Conservation (phyloP, 2,113 vertebrate genomes). For the Ursus arctos region DNA sequence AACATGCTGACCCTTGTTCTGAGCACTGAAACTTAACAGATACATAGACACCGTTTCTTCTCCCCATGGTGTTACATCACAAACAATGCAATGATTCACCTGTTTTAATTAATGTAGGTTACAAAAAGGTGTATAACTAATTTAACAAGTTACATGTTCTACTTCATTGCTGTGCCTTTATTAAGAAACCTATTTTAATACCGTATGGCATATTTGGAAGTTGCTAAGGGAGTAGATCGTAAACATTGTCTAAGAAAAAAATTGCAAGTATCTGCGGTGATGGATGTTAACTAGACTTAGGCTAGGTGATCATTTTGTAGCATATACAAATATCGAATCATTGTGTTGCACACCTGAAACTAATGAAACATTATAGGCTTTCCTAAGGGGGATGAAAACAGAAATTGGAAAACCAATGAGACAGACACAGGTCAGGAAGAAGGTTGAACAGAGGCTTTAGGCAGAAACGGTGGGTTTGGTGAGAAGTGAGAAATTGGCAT, state of each 20-base stretch:
- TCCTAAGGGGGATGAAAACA: accelerated
- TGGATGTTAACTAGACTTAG: background rate
- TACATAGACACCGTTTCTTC: background rate
- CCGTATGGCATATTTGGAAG: background rate
- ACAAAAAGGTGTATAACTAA: background rate
- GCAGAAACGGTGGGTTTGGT: background rate
- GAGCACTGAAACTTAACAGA: background rate
- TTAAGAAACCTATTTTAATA: background rate
- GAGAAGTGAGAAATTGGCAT: background rate
- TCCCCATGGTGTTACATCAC: too few relatives aligned
- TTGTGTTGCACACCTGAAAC: too few relatives aligned
- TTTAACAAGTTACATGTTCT: background rate
- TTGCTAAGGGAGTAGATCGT: background rate
- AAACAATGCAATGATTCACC: background rate
- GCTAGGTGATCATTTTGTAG: background rate
- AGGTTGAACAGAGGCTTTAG: background rate
- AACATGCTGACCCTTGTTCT: background rate
- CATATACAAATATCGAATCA: background rate
- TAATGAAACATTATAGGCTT: too few relatives aligned
- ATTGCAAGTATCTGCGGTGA: too few relatives aligned
- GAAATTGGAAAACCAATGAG: background rate
- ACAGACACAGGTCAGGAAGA: background rate
- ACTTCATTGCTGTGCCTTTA: background rate
- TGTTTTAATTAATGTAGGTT: background rate
- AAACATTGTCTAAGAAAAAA: background rate